phyloP scores from a whole-genome alignment of 2,113 vertebrate genomes.

The Ovibos moschatus region DNA sequence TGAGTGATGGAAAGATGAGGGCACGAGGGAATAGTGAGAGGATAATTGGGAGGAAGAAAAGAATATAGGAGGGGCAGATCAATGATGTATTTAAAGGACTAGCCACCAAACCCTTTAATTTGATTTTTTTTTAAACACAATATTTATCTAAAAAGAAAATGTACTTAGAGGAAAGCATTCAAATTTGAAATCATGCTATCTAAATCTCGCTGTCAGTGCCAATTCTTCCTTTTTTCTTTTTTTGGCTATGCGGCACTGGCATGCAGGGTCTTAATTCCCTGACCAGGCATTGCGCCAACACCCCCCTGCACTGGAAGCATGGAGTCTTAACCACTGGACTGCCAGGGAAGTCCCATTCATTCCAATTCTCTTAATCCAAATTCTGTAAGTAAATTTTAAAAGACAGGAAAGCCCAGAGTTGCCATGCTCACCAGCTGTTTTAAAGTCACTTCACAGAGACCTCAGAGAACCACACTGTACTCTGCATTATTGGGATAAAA shows the following conservation, averaged over 20 bases:
- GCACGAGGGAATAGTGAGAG: neutral
- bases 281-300: neutral
- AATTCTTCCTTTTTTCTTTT: neutral
- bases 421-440: neutral
- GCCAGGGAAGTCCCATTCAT: neutral
- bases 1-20: neutral
- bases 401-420: neutral
- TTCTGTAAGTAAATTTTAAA: neutral
- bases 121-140: neutral
- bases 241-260: neutral
- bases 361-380: neutral
- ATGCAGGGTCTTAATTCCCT: neutral
- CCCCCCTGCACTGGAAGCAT: neutral
- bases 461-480: neutral
- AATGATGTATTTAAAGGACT: neutral
- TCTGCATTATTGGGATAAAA: constrained; percentile 1
- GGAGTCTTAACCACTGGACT: neutral
- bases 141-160: constrained; percentile 10
- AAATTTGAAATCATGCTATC: neutral
- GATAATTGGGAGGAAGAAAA: too few species aligned
- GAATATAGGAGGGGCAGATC: neutral
- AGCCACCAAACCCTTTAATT: neutral
- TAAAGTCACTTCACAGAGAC: neutral
- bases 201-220: neutral
- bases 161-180: neutral